These are phyloP conservation scores for Coleophora flavipennella DNA, from an alignment of 2,888 invertebrate species.

Conservation along the genomic window DNA sequence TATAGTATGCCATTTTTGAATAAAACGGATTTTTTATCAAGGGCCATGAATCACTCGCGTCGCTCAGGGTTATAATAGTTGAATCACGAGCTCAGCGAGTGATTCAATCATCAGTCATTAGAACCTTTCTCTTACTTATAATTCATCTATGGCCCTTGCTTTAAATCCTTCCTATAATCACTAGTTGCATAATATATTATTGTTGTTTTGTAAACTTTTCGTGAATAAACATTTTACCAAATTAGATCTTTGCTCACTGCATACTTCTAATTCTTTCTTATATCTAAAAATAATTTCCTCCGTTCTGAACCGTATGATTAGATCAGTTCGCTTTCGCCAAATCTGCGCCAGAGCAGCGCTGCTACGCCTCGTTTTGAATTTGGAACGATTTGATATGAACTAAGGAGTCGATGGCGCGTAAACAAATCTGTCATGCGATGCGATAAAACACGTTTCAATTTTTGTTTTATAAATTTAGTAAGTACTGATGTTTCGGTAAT, in stretches of 20 bases:
- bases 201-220: not conserved
- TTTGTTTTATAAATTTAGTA: no score
- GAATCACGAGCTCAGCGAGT: no score
- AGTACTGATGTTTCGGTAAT: no score
- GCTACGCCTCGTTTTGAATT: slow-evolving; percentile 28
- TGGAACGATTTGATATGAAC: slow-evolving; percentile 25
- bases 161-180: no score
- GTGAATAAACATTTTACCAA: not conserved
- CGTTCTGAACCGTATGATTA: slow-evolving; percentile 10
- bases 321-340: slow-evolving; percentile 8
- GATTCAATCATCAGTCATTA: no score
- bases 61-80: no score
- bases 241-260: not conserved
- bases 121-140: no score
- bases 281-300: not conserved
- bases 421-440: slow-evolving; percentile 23
- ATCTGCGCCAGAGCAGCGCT: slow-evolving; percentile 24
- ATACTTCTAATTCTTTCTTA: not conserved
- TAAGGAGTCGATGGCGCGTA: slow-evolving; percentile 20
- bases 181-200: not conserved
- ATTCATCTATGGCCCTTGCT: no score
- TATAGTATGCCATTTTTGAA: not conserved
- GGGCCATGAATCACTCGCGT: not conserved
- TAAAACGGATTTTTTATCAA: not conserved
- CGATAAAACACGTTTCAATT: no score